phyloP scores from a whole-genome alignment of 2,797 vertebrate genomes.

The Morelia viridis region DNA sequence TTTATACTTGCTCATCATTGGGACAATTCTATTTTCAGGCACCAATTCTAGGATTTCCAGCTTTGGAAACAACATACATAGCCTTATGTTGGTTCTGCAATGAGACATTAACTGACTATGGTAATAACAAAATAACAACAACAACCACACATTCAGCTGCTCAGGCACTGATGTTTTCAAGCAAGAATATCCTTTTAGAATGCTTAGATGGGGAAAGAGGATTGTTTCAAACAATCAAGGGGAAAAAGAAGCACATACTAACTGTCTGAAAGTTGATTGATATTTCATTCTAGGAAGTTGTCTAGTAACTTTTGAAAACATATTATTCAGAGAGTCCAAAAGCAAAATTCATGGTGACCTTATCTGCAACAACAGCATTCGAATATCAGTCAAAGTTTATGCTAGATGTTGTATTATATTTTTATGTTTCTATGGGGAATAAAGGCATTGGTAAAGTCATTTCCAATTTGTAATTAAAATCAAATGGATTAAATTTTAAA shows the following conservation, averaged over 20 bases:
- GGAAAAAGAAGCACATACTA: not conserved
- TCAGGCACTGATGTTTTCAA: not conserved
- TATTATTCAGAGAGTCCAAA: not conserved
- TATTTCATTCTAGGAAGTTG: not conserved
- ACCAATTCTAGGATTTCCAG: not conserved
- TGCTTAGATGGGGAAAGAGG: not conserved
- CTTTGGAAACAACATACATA: not conserved
- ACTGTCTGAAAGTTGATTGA: not conserved
- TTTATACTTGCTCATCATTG: not conserved
- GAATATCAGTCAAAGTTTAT: not conserved
- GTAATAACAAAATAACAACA: not conserved
- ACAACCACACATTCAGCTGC: not conserved
- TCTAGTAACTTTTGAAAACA: not conserved
- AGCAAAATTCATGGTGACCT: not conserved
- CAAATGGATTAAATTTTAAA: not conserved
- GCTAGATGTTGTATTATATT: not conserved
- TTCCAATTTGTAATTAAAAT: constrained; percentile 3
- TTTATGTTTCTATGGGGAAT: not conserved
- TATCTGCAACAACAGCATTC: not conserved
- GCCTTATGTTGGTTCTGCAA: not conserved
- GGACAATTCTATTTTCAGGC: not conserved
- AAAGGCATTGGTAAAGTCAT: too few species aligned
- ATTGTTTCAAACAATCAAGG: not conserved
- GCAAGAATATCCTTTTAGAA: not conserved
- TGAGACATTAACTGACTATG: not conserved